Base-by-base conservation (phyloP, 2,113 vertebrate genomes). In the Perca schrenkii region DNA sequence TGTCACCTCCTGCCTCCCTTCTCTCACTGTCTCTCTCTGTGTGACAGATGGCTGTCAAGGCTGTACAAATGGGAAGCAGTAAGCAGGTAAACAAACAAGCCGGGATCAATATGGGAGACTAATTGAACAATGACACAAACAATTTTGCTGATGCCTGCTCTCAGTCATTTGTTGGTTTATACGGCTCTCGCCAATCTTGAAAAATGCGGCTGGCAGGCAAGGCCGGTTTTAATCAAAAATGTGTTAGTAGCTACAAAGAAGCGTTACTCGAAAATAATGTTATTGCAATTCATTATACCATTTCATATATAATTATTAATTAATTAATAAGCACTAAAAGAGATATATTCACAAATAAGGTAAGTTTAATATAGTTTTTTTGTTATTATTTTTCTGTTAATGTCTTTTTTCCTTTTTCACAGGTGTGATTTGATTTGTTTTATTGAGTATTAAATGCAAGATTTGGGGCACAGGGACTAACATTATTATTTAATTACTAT, bases 41-140 rank as follows among this genome's bases (percentile, higher is more conserved):
- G 66, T 90, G 88, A 89, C 91, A 93, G 87, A 93, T 91, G 89
- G 88, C 80, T 90, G 85, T 92, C 85, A 88, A 90, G 80, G 90
- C 85, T 52, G 50, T 60, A 72, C 83, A 80, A 91, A 81, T 77
- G 61, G 81, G 73, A 89, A 87, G 79, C 74, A 65, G 83, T 75
- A 64, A 87, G 84, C 77, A 80, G 88, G 89, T 89, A 92, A 93
- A 93, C 91, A 91, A 92, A 93, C 86, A 86, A 86, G 86, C 81
- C 16, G 17, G 68, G 83, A 93, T 92, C 91, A 92, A 91, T 92
- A 92, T 82, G 36, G 85, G 67, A 87, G 82, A 87, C 89, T 90
- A 89, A 92, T 90, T 91, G 79, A 89, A 91, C 87, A 90, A 83
- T 88, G 91, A 89, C 91, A 83, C 77, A 89, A 85, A 88, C 84